Conservation (phyloP, 2,797 vertebrate species). For the Sebastes vulpes region DNA sequence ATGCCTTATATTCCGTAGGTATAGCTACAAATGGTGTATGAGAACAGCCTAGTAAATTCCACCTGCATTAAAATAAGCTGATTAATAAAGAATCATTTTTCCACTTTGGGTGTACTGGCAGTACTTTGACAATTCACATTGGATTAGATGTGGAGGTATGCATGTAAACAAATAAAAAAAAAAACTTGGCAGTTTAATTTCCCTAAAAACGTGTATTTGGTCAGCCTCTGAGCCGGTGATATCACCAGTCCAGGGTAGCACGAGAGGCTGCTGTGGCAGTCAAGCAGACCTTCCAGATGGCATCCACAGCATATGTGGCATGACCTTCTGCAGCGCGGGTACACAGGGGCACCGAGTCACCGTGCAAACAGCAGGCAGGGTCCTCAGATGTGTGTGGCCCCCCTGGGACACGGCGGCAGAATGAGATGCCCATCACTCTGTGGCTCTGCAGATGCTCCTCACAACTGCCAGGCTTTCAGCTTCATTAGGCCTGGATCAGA, state of each 20-base stretch:
- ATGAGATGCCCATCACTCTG: slow-evolving; percentile 94
- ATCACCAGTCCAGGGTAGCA: slow-evolving; percentile 50
- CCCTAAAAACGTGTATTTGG: slow-evolving; percentile 6
- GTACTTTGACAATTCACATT: background rate
- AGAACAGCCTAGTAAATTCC: too few relatives aligned
- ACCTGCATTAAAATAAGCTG: slow-evolving; percentile 44
- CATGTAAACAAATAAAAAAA: background rate
- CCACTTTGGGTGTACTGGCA: background rate
- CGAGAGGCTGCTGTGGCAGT: slow-evolving; percentile 42
- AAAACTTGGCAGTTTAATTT: background rate
- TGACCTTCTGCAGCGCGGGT: slow-evolving; percentile 81
- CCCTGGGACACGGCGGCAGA: slow-evolving; percentile 81
- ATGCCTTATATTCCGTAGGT: too few relatives aligned
- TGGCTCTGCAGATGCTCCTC: slow-evolving; percentile 90
- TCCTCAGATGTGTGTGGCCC: slow-evolving; percentile 85
- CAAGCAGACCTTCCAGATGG: slow-evolving; percentile 76
- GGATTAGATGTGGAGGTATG: slow-evolving; percentile 28
- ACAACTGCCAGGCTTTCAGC: slow-evolving; percentile 90
- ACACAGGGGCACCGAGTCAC: slow-evolving; percentile 66
- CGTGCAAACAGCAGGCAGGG: slow-evolving; percentile 78
- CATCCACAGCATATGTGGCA: slow-evolving; percentile 81
- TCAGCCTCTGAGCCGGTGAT: slow-evolving; percentile 22
- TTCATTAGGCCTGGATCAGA: slow-evolving; percentile 92
- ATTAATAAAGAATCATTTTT: background rate
- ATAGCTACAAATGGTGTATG: too few relatives aligned